Percentiles rank a stretch among this genome's conserved stretches.
Evolutionary conservation across 2,797 vertebrate species (phyloP).

Genomic region (Monodelphis domestica): DNA sequence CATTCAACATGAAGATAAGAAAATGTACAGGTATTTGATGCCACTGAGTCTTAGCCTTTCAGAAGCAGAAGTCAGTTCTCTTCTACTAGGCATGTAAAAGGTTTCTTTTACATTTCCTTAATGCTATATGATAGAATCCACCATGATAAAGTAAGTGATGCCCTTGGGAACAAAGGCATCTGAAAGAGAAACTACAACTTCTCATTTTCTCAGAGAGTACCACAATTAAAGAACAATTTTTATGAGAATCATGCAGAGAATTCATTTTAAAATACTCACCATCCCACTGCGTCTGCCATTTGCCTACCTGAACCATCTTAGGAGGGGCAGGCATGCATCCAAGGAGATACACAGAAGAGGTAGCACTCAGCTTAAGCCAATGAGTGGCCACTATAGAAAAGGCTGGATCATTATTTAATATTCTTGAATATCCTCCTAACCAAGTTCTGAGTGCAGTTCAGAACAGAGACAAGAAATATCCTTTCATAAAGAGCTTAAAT

Average conservation of each 20-base stretch:
- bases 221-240: background rate
- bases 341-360: rapidly evolving
- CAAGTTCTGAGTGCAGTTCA: slow-evolving; percentile 45
- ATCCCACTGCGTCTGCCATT: slow-evolving; percentile 2
- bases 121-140: background rate
- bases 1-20: background rate
- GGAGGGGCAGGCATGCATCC: background rate
- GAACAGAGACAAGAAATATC: slow-evolving; percentile 62
- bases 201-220: background rate
- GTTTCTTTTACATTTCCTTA: too few species aligned
- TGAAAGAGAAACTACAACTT: too few species aligned
- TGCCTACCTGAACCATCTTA: slow-evolving; percentile 46
- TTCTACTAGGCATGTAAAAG: background rate
- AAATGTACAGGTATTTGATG: background rate
- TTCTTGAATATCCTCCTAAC: slow-evolving; percentile 35
- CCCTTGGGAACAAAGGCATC: background rate
- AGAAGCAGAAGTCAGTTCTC: background rate
- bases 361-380: background rate
- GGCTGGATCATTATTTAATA: background rate
- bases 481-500: slow-evolving; percentile 21
- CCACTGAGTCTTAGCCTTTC: background rate
- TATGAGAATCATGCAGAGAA: background rate
- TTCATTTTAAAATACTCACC: slow-evolving; percentile 51
- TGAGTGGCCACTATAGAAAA: background rate
- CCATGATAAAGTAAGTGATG: background rate